A percentile compares a stretch with the other conserved stretches of the same genome.
Evolutionary conservation across 2,888 invertebrate genomes (phyloP).

Genomic region (Drosophila maculinotata): DNA sequence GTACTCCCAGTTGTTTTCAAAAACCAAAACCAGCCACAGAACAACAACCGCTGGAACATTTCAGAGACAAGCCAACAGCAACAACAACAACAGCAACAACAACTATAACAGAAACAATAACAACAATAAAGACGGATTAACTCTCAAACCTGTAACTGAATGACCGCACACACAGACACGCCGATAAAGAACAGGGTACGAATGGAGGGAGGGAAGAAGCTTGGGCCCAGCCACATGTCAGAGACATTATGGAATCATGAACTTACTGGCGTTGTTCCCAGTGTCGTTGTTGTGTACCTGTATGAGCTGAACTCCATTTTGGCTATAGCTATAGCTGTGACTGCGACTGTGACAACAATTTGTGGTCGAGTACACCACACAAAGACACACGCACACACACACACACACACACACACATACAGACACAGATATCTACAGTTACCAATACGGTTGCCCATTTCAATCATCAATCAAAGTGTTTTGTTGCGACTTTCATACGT

Average conservation of each 20-base stretch:
- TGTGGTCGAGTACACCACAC: conserved; percentile 43
- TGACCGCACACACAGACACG: conserved; percentile 60
- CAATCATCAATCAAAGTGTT: conserved; percentile 78
- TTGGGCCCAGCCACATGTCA: conserved; percentile 59
- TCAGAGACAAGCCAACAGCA: conserved; percentile 60
- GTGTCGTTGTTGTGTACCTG: conserved; percentile 36
- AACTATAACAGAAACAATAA: conserved; percentile 44
- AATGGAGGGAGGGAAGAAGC: conserved; percentile 13
- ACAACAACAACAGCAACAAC: conserved; percentile 31
- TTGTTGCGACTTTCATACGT: conserved; percentile 74
- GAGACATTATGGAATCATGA: conserved; percentile 76
- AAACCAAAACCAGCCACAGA: conserved; percentile 56
- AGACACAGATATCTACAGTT: conserved; percentile 14
- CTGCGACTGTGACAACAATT: conserved; percentile 58
- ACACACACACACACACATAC: conserved; percentile 1
- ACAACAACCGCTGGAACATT: conserved; percentile 59
- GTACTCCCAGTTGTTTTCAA: conserved; percentile 13
- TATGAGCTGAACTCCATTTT: conserved; percentile 48
- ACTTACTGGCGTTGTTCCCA: conserved; percentile 53
- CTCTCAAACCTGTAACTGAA: conserved; percentile 64
- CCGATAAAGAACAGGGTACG: background rate
- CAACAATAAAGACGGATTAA: conserved; percentile 55
- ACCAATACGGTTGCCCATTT: conserved; percentile 46
- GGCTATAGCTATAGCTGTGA: conserved; percentile 50
- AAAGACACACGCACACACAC: conserved; percentile 6